These are phyloP conservation scores for Gymnocephalus cernua DNA, from an alignment of 2,113 vertebrate genomes.

Conservation along the genomic window DNA sequence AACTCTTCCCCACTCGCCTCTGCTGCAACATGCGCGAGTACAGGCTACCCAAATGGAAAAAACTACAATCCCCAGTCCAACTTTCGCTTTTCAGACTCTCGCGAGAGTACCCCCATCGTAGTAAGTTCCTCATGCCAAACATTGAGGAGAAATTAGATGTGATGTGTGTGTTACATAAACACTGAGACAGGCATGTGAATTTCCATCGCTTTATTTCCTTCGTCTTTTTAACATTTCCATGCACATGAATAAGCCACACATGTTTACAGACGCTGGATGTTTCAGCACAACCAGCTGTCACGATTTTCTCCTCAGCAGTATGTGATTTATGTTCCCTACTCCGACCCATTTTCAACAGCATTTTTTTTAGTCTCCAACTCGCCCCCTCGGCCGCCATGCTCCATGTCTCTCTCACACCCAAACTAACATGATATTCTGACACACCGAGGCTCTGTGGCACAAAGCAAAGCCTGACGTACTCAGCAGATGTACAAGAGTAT, in stretches of 20 bases:
- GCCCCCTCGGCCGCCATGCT: conserved; percentile 70
- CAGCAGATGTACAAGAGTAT: conserved; percentile 59
- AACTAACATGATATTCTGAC: conserved; percentile 65
- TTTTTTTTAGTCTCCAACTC: conserved; percentile 34
- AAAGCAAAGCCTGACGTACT: conserved; percentile 36
- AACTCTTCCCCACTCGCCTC: background rate
- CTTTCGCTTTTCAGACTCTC: conserved; percentile 48
- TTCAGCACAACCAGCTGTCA: conserved; percentile 38
- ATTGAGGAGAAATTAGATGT: conserved; percentile 39
- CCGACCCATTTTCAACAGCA: conserved; percentile 39
- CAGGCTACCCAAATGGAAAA: background rate
- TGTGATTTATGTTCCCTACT: conserved; percentile 12
- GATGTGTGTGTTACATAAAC: conserved; percentile 75
- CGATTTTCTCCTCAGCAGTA: conserved; percentile 1
- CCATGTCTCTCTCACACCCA: conserved; percentile 17
- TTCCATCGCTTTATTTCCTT: conserved; percentile 58
- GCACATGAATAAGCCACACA: conserved; percentile 3
- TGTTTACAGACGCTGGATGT: background rate
- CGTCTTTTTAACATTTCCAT: conserved; percentile 25
- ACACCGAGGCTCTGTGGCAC: conserved; percentile 6
- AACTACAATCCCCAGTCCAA: conserved; percentile 77
- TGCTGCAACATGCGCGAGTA: background rate
- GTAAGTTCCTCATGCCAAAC: conserved; percentile 58
- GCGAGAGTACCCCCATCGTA: conserved; percentile 67
- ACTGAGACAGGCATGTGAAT: conserved; percentile 51